Base-by-base conservation (phyloP, 2,888 invertebrate genomes). In the Lacanobia wlatinum region DNA sequence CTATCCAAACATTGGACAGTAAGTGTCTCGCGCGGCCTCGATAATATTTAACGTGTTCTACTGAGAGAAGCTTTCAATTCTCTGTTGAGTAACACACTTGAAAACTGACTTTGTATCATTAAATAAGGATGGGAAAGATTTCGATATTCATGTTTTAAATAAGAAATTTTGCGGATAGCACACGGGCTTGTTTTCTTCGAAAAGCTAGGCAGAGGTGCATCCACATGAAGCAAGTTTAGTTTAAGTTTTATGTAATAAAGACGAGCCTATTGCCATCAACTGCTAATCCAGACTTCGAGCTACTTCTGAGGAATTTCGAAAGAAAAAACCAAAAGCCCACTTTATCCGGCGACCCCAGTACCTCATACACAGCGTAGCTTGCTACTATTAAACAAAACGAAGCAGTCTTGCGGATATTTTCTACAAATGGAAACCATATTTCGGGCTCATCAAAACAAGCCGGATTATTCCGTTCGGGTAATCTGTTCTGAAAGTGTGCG, bases 41-140 rank as follows among this genome's bases (percentile, higher is more conserved):
- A 64, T 74, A 38, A 60, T 56, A 69, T 67, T 63, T 66, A 34
- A 56, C 21, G 63, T 10, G 16, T 52, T 56, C 52, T 10, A 9
- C 12, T 67, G 12, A 55, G 16, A 69, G 50, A 43, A 69, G 56
- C 65, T 70, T 69, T 61, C 58, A 59, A 59, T 72, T 77, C 38
- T 55, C 40, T 58, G 43, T 58, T 52, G 80, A 65, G 65, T 16
- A 61, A 50, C 43, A 21, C 59, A 78, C 59, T 76, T 81, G 28
- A 62, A 76, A 65, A 70, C 43, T 46, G 63, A 61, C 9, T 70
- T 58, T 23, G 43, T 63, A 59, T 40, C 14, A 59, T 59, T 59
- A 40, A 53, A 70, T 63, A 70, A 40, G 40, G 43, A 50, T 59
- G 53, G 7, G 50, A 16, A 1, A 23, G 23, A 55, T 55, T 43